Evolutionary conservation across 2,888 invertebrate species (phyloP).

Genomic region (Leptinotarsa peninsularis): DNA sequence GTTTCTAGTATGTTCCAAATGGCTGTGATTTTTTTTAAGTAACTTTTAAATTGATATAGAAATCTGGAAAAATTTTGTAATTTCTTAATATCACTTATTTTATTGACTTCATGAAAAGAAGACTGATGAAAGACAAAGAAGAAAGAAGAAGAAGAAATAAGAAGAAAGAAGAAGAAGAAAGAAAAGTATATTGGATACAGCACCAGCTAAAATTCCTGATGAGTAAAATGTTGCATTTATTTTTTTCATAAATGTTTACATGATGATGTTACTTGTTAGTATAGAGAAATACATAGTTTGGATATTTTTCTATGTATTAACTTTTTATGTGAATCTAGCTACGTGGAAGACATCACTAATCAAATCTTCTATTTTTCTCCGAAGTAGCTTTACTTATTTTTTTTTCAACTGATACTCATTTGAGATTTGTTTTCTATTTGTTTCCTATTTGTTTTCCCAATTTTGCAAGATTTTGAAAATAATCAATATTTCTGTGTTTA

Average conservation of each 20-base stretch:
- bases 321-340: constrained; percentile 31
- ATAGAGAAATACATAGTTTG: neutral
- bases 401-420: constrained; percentile 21
- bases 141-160: neutral
- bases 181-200: constrained; percentile 19
- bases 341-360: constrained; percentile 38
- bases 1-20: constrained; percentile 30
- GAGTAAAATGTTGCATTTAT: constrained; percentile 26
- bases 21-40: constrained; percentile 33
- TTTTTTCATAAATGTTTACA: constrained; percentile 11
- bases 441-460: constrained; percentile 16
- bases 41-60: neutral
- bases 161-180: constrained; percentile 14
- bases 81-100: constrained; percentile 21
- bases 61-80: neutral
- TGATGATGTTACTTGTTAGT: constrained; percentile 24
- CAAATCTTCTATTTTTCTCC: constrained; percentile 11
- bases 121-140: neutral
- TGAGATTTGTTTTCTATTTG: neutral
- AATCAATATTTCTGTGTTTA: constrained; percentile 34
- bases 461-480: constrained; percentile 20
- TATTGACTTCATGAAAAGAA: constrained; percentile 10
- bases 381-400: constrained; percentile 7
- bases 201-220: constrained; percentile 8
- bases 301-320: constrained; percentile 29